Base-by-base conservation (phyloP, 2,797 vertebrate genomes). In the Chelmon rostratus region DNA sequence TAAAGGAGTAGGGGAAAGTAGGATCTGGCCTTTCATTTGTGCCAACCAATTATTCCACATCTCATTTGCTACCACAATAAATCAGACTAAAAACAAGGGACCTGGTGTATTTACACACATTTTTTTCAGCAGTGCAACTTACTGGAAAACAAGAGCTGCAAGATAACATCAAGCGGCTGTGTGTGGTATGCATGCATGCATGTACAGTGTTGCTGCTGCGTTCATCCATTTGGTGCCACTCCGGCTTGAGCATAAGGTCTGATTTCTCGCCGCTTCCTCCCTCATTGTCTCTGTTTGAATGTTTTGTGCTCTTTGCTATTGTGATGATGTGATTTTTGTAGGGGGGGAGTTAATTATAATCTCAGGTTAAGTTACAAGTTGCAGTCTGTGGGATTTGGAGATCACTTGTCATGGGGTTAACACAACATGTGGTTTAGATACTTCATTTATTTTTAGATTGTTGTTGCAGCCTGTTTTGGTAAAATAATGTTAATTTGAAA, bases 131-230 rank as follows among this genome's bases (percentile, higher is more conserved):
- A 77, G 81, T 83, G 73, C 74, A 92, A 83, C 86, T 92, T 75
- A 82, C 87, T 68, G 76, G 85, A 88, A 90, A 91, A 88, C 74
- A 78, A 81, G 72, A 88, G 70, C 75, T 87, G 87, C 83, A 85
- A 89, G 87, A 93, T 90, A 91, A 87, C 54, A 89, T 94, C 91
- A 91, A 86, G 68, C 77, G 78, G 68, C 80, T 83, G 79, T 69
- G 54, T 84, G 80, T 83, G 83, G 76, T 58, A 63, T 79, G 62
- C 58, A 77, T 83, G 71, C 72, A 83, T 75, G 74, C 72, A 40
- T 31, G 28, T 31, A 31, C 28, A 64, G n/a, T 68, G 67, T 13
- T 68, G 61, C 64, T 21, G 15, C 42, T 73, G 50, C 63, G 76
- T 63, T 74, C 81, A 70, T 23, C 63, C 56, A 54, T 75, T 25